These are phyloP conservation scores for Drosophila colorata DNA, from an alignment of 2,888 invertebrate genomes.

Conservation along the genomic window DNA sequence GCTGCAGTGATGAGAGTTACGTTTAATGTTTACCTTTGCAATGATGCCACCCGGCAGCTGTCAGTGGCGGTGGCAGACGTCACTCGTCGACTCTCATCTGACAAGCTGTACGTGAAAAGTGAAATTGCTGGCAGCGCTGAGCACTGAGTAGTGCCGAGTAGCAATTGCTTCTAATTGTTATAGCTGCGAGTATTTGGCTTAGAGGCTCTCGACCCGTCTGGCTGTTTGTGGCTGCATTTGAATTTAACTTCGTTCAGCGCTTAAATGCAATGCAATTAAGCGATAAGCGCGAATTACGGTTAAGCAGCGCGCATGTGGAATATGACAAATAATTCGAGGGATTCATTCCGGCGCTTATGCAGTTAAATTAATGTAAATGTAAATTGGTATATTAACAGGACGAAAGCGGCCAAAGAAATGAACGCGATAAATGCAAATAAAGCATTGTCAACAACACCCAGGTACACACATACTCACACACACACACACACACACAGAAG, in stretches of 20 bases:
- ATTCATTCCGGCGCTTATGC: conserved; percentile 22
- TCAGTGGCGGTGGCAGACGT: conserved; percentile 43
- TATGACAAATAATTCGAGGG: conserved; percentile 57
- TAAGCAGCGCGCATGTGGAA: conserved; percentile 36
- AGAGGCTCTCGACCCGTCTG: conserved; percentile 33
- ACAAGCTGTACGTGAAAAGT: conserved; percentile 64
- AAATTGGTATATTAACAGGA: conserved; percentile 76
- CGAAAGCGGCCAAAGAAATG: conserved; percentile 57
- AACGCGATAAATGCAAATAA: conserved; percentile 69
- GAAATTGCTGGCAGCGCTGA: conserved; percentile 61
- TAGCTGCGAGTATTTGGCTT: conserved; percentile 51
- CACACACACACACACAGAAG: conserved; percentile 16
- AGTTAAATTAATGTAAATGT: conserved; percentile 75
- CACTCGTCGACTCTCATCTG: conserved; percentile 44
- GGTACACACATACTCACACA: conserved; percentile 1
- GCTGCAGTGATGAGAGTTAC: conserved; percentile 54
- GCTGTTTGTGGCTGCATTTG: conserved; percentile 51
- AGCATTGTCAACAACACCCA: conserved; percentile 60
- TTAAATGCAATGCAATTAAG: conserved; percentile 57
- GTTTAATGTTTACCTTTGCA: conserved; percentile 71
- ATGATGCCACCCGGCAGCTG: conserved; percentile 52
- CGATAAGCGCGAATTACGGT: conserved; percentile 48
- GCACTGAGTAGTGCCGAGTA: conserved; percentile 45
- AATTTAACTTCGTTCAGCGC: conserved; percentile 46
- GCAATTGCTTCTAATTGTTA: conserved; percentile 78